These are phyloP conservation scores for Colossoma macropomum DNA, from an alignment of 2,113 vertebrate species.

Conservation along the genomic window DNA sequence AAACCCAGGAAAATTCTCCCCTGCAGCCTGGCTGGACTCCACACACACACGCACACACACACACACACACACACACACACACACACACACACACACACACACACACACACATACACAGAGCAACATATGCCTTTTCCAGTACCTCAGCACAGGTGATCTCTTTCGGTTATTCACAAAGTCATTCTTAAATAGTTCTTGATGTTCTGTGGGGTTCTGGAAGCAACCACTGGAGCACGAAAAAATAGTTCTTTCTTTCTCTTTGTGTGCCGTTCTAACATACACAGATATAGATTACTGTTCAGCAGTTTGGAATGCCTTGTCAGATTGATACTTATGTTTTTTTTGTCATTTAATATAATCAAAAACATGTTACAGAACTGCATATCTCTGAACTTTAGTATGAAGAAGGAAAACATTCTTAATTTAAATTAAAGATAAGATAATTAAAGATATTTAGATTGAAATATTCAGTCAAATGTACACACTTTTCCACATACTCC, in stretches of 20 bases:
- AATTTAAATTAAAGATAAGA: too few species aligned
- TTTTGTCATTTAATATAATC: too few species aligned
- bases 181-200: constrained; percentile 3
- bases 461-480: too few species aligned
- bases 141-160: constrained; percentile 74
- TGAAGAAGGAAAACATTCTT: too few species aligned
- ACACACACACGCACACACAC: constrained; percentile 1
- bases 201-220: background rate
- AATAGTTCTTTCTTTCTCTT: background rate
- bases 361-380: too few species aligned
- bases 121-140: constrained; percentile 37
- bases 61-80: constrained; percentile 7
- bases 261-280: background rate
- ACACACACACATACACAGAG: constrained; percentile 17
- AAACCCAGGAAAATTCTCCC: constrained; percentile 38
- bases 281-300: background rate
- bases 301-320: background rate
- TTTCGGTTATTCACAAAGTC: background rate
- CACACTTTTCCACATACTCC: too few species aligned
- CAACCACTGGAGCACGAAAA: background rate
- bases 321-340: background rate
- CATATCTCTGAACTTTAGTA: too few species aligned
- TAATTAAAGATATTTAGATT: too few species aligned
- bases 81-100: constrained; percentile 3
- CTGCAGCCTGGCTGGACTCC: constrained; percentile 40